These are phyloP conservation scores for Charadrius vociferus DNA, from an alignment of 2,113 vertebrate genomes.

Conservation along the genomic window DNA sequence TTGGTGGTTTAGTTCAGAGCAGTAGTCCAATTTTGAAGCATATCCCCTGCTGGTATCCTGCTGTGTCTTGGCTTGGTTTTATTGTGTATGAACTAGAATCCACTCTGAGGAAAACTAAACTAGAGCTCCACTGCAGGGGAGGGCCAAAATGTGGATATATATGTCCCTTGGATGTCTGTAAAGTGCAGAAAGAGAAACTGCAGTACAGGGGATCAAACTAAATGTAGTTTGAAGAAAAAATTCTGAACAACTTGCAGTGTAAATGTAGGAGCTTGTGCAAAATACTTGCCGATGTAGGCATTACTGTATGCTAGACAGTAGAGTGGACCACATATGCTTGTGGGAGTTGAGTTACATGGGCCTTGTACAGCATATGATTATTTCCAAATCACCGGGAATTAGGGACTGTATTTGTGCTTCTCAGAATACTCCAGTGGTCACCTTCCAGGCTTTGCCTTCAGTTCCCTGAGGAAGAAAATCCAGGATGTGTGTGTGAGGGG, in stretches of 20 bases:
- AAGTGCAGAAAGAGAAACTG: background rate
- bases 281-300: background rate
- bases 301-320: background rate
- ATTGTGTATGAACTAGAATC: background rate
- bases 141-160: background rate
- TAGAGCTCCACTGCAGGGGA: background rate
- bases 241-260: background rate
- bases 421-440: background rate
- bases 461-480: background rate
- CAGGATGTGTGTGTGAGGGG: too few species aligned
- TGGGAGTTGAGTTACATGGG: background rate
- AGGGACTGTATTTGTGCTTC: background rate
- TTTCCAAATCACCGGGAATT: background rate
- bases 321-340: background rate
- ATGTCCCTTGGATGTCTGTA: background rate
- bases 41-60: background rate
- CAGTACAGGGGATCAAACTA: background rate
- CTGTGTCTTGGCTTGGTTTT: background rate
- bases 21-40: background rate
- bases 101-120: background rate
- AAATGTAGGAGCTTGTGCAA: background rate
- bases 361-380: background rate
- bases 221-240: background rate
- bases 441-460: background rate
- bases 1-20: background rate